phyloP scores from a whole-genome alignment of 2,888 invertebrate genomes.

The Leucoptera coffeella region DNA sequence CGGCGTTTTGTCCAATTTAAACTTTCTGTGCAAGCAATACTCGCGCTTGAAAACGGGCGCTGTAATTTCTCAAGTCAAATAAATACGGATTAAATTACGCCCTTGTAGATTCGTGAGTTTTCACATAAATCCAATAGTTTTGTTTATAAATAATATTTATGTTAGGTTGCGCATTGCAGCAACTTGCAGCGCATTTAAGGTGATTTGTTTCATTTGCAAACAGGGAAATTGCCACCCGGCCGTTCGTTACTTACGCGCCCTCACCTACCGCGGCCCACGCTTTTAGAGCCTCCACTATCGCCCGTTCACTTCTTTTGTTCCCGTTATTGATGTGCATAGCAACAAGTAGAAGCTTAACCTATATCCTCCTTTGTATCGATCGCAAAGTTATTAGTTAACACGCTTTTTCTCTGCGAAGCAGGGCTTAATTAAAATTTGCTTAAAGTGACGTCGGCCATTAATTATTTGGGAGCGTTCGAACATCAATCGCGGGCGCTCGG shows the following conservation, averaged over 20 bases:
- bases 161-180: conserved; percentile 22
- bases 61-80: no score
- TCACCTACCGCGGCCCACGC: no score
- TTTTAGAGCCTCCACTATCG: no score
- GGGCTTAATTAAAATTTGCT: conserved; percentile 31
- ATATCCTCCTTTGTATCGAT: no score
- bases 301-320: no score
- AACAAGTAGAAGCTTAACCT: no score
- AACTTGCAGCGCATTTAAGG: conserved; percentile 21
- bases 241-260: no score
- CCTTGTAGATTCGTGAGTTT: conserved; percentile 3
- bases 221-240: conserved; percentile 12
- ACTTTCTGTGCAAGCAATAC: conserved; percentile 2
- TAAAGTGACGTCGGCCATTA: conserved; percentile 27
- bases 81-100: no score
- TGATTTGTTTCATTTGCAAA: conserved; percentile 30
- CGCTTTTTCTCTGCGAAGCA: neutral
- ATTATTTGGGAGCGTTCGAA: conserved; percentile 37
- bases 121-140: conserved; percentile 2
- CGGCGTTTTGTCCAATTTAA: neutral
- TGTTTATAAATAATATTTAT: conserved; percentile 9
- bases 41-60: no score
- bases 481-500: conserved; percentile 18
- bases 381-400: no score
- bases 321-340: no score